A percentile compares a stretch with the other conserved stretches of the same genome.
phyloP scores from a whole-genome alignment of 2,113 vertebrate species.

The Benitochromis conjunctus region DNA sequence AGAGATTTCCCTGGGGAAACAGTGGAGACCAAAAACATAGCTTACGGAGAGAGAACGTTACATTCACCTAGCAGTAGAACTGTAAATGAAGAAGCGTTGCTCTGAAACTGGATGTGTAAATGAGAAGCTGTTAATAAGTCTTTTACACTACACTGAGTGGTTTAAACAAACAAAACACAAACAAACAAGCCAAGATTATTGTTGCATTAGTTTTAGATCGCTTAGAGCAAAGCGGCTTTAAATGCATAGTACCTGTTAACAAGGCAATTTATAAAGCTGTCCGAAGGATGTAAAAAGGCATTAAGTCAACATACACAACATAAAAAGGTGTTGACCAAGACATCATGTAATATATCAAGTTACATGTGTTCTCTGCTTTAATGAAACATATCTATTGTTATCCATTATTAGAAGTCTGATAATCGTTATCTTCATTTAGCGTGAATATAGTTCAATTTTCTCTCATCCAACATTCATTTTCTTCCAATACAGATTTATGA shows the following conservation, averaged over 20 bases:
- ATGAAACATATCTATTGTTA: too few relatives aligned
- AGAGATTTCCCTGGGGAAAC: background rate
- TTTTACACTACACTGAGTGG: background rate
- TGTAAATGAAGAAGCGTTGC: background rate
- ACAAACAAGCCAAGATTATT: background rate
- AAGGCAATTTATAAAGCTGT: background rate
- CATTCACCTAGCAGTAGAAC: background rate
- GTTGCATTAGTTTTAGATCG: background rate
- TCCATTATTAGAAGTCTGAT: background rate
- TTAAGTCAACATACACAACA: background rate
- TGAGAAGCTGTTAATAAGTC: background rate
- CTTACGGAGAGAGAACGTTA: background rate
- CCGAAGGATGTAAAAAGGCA: background rate
- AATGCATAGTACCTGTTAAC: background rate
- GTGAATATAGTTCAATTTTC: background rate
- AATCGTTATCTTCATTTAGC: background rate
- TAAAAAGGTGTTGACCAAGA: background rate
- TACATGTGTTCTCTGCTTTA: background rate
- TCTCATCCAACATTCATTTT: background rate
- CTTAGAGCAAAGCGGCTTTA: background rate
- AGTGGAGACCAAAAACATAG: background rate
- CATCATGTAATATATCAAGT: background rate
- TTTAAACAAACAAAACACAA: background rate
- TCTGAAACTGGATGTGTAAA: background rate
- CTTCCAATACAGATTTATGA: background rate